Evolutionary conservation across 2,888 invertebrate species (phyloP), one percentile per base, ranked within the genome.

Genomic region (Pterostichus madidus): DNA sequence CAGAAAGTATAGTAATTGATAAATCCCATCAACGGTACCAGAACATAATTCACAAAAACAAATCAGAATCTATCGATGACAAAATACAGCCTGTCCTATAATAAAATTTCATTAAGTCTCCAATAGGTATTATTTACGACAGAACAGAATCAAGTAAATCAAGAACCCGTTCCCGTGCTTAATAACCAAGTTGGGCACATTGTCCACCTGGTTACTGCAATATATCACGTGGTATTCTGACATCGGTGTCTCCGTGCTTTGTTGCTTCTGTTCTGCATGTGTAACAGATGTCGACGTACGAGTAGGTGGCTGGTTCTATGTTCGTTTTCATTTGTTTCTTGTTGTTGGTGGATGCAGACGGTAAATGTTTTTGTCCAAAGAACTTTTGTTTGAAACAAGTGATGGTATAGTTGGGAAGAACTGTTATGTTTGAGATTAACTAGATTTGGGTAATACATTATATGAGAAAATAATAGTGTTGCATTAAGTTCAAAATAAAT

Each of bases 51-150:
- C 5, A 39, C 39, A 39, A 39, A 39, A 5, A 6, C 39, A 24
- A 59, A 59, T 59, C n/a, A 64, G 64, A 64, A 64, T 39, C 64
- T 7, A 64, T 64, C 6, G 64, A 64, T 35, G 64, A 64, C 64
- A 64, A 59, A 59, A 11, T 59, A 31, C 59, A 13, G 17, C 2
- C 13, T 53, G 24, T 24, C 15, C 31, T 8, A n/a, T 31, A 59
- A 64, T 64, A 64, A 64, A 64, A 64, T 64, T 64, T 64, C 64
- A 64, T 64, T 64, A 64, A 13, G 64, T 64, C 35, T 64, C 64
- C 35, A 64, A 64, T 64, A 13, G n/a, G n/a, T 31, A 64, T 64
- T 64, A 64, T 64, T 39, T 35, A 64, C 32, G 64, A 31, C 32
- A 10, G 59, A 64, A 64, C 64, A 64, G 64, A 64, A 64, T n/a